Evolutionary conservation across 2,888 invertebrate genomes (phyloP).

Genomic region (Epicampocera succincta): DNA sequence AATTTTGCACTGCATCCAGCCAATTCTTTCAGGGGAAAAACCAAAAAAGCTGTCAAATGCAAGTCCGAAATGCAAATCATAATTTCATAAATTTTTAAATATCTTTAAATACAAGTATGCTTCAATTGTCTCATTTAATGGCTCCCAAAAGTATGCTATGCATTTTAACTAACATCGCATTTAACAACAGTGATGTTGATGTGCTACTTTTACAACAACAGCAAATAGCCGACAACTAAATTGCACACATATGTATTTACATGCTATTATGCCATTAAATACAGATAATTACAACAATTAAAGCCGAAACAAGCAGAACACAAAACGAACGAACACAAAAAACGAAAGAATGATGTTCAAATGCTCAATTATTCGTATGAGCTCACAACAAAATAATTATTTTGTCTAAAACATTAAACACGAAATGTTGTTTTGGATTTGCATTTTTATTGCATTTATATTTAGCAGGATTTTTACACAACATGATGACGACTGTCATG

Average conservation of each 20-base stretch:
- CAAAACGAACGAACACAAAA: too few species aligned
- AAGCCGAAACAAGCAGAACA: background rate
- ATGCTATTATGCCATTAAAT: constrained; percentile 22
- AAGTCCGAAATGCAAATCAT: too few species aligned
- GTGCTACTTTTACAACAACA: constrained; percentile 16
- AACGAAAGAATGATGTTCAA: constrained; percentile 12
- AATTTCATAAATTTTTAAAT: too few species aligned
- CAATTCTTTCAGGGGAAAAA: too few species aligned
- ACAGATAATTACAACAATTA: constrained; percentile 47
- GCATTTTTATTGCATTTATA: constrained; percentile 7
- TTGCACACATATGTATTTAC: too few species aligned
- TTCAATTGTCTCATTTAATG: background rate
- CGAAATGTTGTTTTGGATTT: constrained; percentile 27
- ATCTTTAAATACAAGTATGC: constrained; percentile 4
- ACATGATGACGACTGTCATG: constrained; percentile 34
- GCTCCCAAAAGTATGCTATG: constrained; percentile 9
- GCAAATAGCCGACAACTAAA: constrained; percentile 22
- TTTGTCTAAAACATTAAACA: constrained; percentile 47
- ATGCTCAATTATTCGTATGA: constrained; percentile 29
- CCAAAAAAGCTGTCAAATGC: too few species aligned
- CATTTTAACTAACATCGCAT: background rate
- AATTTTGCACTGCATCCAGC: too few species aligned
- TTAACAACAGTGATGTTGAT: background rate
- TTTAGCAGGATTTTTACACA: constrained; percentile 6
- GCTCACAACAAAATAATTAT: constrained; percentile 20